These are phyloP conservation scores for Hycleus phaleratus DNA, from an alignment of 1,140 invertebrate genomes.

Conservation along the genomic window DNA sequence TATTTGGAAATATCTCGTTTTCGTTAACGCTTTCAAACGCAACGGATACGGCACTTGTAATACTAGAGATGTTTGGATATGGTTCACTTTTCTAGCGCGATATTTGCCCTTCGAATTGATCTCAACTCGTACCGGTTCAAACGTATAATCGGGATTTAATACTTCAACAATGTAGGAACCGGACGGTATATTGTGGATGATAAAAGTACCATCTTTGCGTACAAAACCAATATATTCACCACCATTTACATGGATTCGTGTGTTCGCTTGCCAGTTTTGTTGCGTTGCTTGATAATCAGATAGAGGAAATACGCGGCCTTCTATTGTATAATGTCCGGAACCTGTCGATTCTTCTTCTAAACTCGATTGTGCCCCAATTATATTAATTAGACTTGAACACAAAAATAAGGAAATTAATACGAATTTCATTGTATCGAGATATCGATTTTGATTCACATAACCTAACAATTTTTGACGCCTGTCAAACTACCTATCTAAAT, in stretches of 20 bases:
- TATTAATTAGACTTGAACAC: neutral
- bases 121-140: constrained; percentile 88
- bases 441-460: too few species aligned
- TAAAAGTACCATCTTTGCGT: constrained; percentile 88
- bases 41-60: constrained; percentile 87
- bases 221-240: constrained; percentile 82
- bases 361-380: constrained; percentile 10
- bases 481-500: too few species aligned
- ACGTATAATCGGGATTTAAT: constrained; percentile 81
- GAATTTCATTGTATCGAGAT: too few species aligned
- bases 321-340: constrained; percentile 58
- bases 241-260: constrained; percentile 77
- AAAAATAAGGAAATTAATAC: too few species aligned
- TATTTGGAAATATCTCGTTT: constrained; percentile 86
- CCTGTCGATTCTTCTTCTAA: constrained; percentile 49
- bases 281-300: constrained; percentile 46
- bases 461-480: too few species aligned
- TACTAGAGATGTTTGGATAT: constrained; percentile 83
- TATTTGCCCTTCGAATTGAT: constrained; percentile 96
- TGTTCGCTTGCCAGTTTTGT: constrained; percentile 67
- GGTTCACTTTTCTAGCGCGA: constrained; percentile 88
- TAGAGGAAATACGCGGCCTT: constrained; percentile 73
- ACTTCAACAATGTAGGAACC: constrained; percentile 95
- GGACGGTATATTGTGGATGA: constrained; percentile 79
- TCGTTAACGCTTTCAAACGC: constrained; percentile 72